phyloP scores from a whole-genome alignment of 1,140 invertebrate species.

The Vanessa tameamea region DNA sequence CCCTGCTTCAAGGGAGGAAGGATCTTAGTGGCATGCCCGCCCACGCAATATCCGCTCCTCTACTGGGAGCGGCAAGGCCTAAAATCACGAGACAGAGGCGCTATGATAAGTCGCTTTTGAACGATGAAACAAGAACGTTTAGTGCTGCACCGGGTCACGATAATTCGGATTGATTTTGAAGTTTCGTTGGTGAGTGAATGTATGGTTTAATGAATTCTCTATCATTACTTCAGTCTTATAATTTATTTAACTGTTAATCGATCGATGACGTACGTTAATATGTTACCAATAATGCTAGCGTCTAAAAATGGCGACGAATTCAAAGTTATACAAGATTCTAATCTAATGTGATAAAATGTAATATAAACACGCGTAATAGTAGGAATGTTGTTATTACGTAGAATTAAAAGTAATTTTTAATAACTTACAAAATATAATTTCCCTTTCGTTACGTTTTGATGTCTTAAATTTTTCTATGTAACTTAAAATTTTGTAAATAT shows the following conservation, averaged over 20 bases:
- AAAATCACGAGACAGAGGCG: conserved; percentile 72
- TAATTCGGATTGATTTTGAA: conserved; percentile 62
- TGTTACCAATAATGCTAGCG: conserved; percentile 26
- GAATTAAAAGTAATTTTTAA: conserved; percentile 38
- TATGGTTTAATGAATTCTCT: not conserved
- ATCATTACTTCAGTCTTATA: not conserved
- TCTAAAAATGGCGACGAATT: conserved; percentile 12
- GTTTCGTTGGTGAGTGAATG: conserved; percentile 6
- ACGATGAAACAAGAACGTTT: conserved; percentile 72
- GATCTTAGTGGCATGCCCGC: conserved; percentile 75
- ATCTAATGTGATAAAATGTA: conserved; percentile 75
- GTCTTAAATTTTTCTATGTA: conserved; percentile 55
- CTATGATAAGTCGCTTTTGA: conserved; percentile 65
- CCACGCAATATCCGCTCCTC: conserved; percentile 66
- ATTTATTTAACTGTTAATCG: conserved; percentile 1
- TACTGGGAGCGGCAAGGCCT: conserved; percentile 58
- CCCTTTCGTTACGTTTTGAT: conserved; percentile 67
- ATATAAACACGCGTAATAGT: conserved; percentile 47
- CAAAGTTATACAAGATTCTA: conserved; percentile 71
- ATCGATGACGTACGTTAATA: not conserved
- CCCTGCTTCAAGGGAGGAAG: conserved; percentile 79
- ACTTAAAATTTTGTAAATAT: conserved; percentile 59
- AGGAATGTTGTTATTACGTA: conserved; percentile 50
- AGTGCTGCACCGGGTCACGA: conserved; percentile 64
- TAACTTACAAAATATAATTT: conserved; percentile 38